Percentiles rank a stretch among this genome's conserved stretches.
phyloP scores from a whole-genome alignment of 2,888 invertebrate genomes.

The Volucella inflata region DNA sequence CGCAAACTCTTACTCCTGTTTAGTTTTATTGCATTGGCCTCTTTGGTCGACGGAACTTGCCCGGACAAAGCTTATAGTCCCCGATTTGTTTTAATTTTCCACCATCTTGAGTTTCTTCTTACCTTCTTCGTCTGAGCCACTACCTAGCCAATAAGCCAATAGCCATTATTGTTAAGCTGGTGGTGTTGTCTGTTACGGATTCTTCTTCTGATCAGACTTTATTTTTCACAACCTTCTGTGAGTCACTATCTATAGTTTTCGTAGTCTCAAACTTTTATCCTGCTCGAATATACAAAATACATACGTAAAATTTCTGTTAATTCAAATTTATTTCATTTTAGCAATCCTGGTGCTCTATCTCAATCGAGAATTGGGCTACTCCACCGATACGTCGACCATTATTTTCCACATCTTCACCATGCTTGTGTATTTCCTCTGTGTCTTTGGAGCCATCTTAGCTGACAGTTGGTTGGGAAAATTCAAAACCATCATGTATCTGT shows the following conservation, averaged over 20 bases:
- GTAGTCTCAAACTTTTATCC: neutral
- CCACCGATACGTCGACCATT: slow-evolving; percentile 88
- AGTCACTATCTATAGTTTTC: neutral
- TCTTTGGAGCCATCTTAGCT: slow-evolving; percentile 91
- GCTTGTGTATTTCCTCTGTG: slow-evolving; percentile 90
- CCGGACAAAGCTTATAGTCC: no score
- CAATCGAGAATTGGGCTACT: slow-evolving; percentile 87
- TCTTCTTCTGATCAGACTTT: no score
- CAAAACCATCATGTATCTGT: slow-evolving; percentile 89
- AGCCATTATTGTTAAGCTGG: no score
- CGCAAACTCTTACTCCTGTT: no score
- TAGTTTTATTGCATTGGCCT: no score
- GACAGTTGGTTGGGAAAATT: slow-evolving; percentile 92
- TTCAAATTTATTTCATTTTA: slow-evolving; percentile 80
- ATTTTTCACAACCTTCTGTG: no score
- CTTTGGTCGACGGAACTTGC: no score
- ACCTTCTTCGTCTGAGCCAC: no score
- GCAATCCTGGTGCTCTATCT: slow-evolving; percentile 91
- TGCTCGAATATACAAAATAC: neutral
- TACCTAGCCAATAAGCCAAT: no score
- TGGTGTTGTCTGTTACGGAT: no score
- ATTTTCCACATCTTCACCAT: slow-evolving; percentile 90
- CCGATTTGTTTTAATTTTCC: no score
- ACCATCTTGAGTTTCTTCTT: no score
- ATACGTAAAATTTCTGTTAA: neutral